These are phyloP conservation scores for Leptodactylus fuscus DNA, from an alignment of 2,113 vertebrate species.

Conservation along the genomic window DNA sequence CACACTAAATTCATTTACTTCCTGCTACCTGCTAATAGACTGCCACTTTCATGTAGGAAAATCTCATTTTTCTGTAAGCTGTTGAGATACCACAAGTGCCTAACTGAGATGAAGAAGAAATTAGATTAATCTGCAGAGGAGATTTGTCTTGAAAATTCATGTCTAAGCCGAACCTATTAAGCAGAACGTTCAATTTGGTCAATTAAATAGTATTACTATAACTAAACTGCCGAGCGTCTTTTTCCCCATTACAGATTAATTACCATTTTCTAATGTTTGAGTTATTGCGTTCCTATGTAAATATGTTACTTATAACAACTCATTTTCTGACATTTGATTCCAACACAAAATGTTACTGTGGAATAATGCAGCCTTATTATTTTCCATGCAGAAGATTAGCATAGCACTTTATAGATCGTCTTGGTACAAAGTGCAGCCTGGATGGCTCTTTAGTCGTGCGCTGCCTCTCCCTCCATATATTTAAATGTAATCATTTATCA, in stretches of 20 bases:
- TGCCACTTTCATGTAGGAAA: slow-evolving; percentile 37
- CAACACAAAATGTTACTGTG: slow-evolving; percentile 24
- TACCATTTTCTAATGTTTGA: slow-evolving; percentile 40
- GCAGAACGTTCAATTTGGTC: slow-evolving; percentile 25
- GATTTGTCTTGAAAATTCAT: slow-evolving; percentile 48
- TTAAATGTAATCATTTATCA: slow-evolving; percentile 44
- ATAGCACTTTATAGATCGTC: slow-evolving; percentile 9
- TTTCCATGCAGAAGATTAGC: slow-evolving; percentile 26
- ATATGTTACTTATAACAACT: slow-evolving; percentile 11
- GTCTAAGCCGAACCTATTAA: slow-evolving; percentile 37
- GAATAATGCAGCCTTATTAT: slow-evolving; percentile 40
- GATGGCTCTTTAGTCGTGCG: neutral
- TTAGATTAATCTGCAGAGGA: slow-evolving; percentile 33
- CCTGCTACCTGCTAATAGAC: slow-evolving; percentile 47
- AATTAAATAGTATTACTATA: slow-evolving; percentile 35
- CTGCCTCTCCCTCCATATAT: slow-evolving; percentile 31
- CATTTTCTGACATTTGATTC: slow-evolving; percentile 29
- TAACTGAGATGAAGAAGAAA: slow-evolving; percentile 26
- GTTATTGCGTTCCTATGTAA: slow-evolving; percentile 37
- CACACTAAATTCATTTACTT: slow-evolving; percentile 33
- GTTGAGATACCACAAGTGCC: slow-evolving; percentile 45
- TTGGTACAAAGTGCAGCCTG: neutral
- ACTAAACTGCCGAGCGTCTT: neutral
- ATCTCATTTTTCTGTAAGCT: slow-evolving; percentile 43
- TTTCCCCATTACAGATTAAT: slow-evolving; percentile 30